A percentile compares a stretch with the other conserved stretches of the same genome.
Conservation (phyloP, 2,888 invertebrate species). For the Sminthurides aquaticus region DNA sequence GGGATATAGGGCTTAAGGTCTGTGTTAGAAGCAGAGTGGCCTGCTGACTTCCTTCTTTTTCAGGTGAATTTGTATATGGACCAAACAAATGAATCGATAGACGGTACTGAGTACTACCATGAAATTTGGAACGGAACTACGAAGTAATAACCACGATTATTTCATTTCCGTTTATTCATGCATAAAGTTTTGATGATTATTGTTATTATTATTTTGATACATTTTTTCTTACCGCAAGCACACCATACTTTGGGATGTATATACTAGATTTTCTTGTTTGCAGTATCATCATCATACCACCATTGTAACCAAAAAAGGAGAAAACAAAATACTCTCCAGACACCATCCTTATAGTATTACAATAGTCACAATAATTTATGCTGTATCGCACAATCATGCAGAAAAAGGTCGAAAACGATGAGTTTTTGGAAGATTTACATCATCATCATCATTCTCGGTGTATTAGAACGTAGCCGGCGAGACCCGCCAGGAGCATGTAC, state of each 20-base stretch:
- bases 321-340: not conserved
- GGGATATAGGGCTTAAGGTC: not conserved
- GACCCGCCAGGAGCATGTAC: constrained; percentile 50
- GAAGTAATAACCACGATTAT: constrained; percentile 25
- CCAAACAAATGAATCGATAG: constrained; percentile 26
- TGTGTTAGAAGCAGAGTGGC: not conserved
- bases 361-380: constrained; percentile 8
- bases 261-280: too few relatives aligned
- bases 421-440: not conserved
- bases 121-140: constrained; percentile 26
- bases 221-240: constrained; percentile 3
- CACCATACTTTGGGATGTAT: too few relatives aligned
- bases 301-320: not conserved
- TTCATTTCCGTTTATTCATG: constrained; percentile 28
- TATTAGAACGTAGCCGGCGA: constrained; percentile 51
- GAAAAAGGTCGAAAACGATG: not conserved
- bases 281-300: too few relatives aligned
- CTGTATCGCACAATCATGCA: constrained; percentile 5
- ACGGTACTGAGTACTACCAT: constrained; percentile 19
- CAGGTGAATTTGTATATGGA: constrained; percentile 17
- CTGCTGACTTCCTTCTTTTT: constrained; percentile 5
- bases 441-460: constrained; percentile 49
- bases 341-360: not conserved
- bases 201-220: constrained; percentile 16
- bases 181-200: constrained; percentile 23